Evolutionary conservation across 2,113 vertebrate species (phyloP).

Genomic region (Campylomormyrus numenius): DNA sequence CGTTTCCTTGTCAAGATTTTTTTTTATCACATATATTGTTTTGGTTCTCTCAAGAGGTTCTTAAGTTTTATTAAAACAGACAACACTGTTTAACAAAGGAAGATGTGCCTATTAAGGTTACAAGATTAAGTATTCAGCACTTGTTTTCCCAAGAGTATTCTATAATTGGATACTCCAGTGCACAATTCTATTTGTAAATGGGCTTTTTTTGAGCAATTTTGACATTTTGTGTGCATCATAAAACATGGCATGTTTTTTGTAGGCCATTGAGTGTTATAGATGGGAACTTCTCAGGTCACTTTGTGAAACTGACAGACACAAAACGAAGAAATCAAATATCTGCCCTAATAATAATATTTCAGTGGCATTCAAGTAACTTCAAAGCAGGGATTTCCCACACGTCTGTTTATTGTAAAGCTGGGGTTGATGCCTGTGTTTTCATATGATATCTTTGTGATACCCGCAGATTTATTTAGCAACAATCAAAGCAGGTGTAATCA

Average conservation of each 20-base stretch:
- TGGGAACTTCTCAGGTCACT: not conserved
- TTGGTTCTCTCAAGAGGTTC: slow-evolving; percentile 4
- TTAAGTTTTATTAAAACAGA: slow-evolving; percentile 17
- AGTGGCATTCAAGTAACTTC: not conserved
- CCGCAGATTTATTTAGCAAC: not conserved
- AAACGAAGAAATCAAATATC: not conserved
- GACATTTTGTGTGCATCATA: not conserved
- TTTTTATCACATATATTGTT: not conserved
- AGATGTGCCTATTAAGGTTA: slow-evolving; percentile 12
- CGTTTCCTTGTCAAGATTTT: not conserved
- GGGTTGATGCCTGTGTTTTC: not conserved
- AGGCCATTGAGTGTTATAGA: not conserved
- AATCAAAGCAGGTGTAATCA: not conserved
- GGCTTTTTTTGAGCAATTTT: slow-evolving; percentile 11
- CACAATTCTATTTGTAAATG: not conserved
- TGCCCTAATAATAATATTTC: not conserved
- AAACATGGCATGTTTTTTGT: not conserved
- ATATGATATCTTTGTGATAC: not conserved
- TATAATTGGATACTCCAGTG: not conserved
- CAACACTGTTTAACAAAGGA: slow-evolving; percentile 13
- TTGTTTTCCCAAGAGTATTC: not conserved
- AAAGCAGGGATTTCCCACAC: not conserved
- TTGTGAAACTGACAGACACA: not conserved
- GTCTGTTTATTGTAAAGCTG: not conserved
- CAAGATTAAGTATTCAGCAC: slow-evolving; percentile 16